A percentile compares a stretch with the other conserved stretches of the same genome.
Evolutionary conservation across 2,113 vertebrate genomes (phyloP).

Genomic region (Phalacrocorax carbo): DNA sequence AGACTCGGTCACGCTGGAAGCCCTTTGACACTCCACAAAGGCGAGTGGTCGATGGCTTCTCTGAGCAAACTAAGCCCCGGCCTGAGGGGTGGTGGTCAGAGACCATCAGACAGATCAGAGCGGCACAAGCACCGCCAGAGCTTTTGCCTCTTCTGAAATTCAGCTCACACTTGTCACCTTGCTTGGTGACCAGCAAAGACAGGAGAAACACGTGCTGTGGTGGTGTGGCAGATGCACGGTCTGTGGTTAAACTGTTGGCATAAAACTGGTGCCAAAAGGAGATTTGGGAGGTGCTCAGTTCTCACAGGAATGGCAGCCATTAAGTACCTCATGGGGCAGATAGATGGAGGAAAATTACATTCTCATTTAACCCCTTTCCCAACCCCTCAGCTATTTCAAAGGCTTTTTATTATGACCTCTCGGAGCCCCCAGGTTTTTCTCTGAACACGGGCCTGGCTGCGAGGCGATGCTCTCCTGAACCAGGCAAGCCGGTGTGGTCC

Average conservation of each 20-base stretch:
- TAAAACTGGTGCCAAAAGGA: background rate
- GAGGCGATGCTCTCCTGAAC: background rate
- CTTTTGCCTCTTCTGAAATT: background rate
- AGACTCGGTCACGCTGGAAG: fast-evolving
- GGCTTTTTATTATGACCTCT: background rate
- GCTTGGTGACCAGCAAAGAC: background rate
- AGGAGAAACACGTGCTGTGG: background rate
- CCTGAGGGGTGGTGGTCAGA: background rate
- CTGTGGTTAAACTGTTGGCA: background rate
- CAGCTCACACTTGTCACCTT: background rate
- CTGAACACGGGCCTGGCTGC: background rate
- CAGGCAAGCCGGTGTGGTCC: background rate
- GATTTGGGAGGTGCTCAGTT: background rate
- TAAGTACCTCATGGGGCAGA: background rate
- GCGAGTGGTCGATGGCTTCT: background rate
- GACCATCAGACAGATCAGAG: background rate
- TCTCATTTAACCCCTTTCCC: background rate
- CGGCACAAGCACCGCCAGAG: background rate
- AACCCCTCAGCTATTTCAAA: background rate
- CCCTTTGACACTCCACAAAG: background rate
- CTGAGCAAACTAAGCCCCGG: background rate
- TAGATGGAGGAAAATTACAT: background rate
- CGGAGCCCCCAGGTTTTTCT: background rate
- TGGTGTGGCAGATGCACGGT: background rate
- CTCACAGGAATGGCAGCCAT: background rate